Evolutionary conservation across 35 echinoderm and acorn worm species (phyloP).

Genomic region (Ophiothrix spiculata): DNA sequence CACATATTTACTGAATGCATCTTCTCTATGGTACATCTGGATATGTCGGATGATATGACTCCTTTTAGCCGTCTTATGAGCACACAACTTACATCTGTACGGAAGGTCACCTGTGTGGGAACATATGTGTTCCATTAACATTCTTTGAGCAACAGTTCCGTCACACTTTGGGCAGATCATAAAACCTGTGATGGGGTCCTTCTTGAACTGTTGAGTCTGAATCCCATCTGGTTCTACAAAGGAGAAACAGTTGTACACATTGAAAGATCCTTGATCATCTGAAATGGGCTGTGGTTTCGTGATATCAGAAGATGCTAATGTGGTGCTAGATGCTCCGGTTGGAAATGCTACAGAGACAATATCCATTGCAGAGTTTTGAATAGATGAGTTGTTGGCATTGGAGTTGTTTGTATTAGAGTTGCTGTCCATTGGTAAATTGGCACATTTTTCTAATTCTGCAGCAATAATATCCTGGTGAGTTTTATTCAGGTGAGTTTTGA

Average conservation of each 20-base stretch:
- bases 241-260: neutral
- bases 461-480: neutral
- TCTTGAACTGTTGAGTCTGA: neutral
- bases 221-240: neutral
- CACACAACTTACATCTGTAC: neutral
- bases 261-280: neutral
- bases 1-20: neutral
- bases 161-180: neutral
- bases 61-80: neutral
- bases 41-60: neutral
- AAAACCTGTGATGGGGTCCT: neutral
- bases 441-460: neutral
- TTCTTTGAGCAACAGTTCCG: neutral
- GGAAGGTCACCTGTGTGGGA: neutral
- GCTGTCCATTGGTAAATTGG: neutral
- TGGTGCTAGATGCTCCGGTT: too few species aligned
- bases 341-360: too few species aligned
- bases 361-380: too few species aligned
- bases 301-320: too few species aligned
- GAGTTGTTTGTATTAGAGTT: too few species aligned
- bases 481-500: neutral
- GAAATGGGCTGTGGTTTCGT: too few species aligned
- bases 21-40: constrained; percentile 9
- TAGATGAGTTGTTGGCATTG: too few species aligned
- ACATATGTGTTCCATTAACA: neutral